Evolutionary conservation across 2,888 invertebrate species (phyloP).

Genomic region (Folsomia candida): DNA sequence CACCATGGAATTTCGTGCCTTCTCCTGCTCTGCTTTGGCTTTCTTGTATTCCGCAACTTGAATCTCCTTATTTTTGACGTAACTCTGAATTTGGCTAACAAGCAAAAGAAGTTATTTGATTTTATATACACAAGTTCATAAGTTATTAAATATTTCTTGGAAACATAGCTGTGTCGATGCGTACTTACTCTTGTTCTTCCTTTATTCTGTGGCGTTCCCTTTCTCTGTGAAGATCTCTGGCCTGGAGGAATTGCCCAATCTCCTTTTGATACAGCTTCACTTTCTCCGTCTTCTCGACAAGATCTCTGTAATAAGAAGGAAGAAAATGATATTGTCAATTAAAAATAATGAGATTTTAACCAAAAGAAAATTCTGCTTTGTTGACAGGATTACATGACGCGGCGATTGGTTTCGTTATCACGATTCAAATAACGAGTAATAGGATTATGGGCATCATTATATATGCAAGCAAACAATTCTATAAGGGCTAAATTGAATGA

Average conservation of each 20-base stretch:
- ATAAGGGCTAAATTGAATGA: too few relatives aligned
- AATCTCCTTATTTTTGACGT: conserved; percentile 37
- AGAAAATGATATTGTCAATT: neutral
- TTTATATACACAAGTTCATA: neutral
- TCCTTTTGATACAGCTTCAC: conserved; percentile 59
- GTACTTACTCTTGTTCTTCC: conserved; percentile 55
- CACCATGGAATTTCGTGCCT: conserved; percentile 42
- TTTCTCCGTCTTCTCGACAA: conserved; percentile 58
- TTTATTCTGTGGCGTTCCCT: conserved; percentile 55
- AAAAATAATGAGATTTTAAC: neutral
- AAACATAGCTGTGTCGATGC: neutral
- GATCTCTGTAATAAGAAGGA: conserved; percentile 55
- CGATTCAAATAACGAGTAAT: too few relatives aligned
- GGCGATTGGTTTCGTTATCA: too few relatives aligned
- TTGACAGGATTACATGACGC: neutral
- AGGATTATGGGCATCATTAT: too few relatives aligned
- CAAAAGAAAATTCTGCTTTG: neutral
- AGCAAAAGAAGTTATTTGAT: neutral
- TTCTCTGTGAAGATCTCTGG: conserved; percentile 58
- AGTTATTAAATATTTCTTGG: neutral
- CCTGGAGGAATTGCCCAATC: conserved; percentile 59
- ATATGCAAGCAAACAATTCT: too few relatives aligned
- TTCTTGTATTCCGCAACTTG: conserved; percentile 35
- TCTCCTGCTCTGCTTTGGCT: conserved; percentile 41
- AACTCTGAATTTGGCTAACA: conserved; percentile 41